Conservation (phyloP, 2,113 vertebrate genomes). For the Saccopteryx bilineata region DNA sequence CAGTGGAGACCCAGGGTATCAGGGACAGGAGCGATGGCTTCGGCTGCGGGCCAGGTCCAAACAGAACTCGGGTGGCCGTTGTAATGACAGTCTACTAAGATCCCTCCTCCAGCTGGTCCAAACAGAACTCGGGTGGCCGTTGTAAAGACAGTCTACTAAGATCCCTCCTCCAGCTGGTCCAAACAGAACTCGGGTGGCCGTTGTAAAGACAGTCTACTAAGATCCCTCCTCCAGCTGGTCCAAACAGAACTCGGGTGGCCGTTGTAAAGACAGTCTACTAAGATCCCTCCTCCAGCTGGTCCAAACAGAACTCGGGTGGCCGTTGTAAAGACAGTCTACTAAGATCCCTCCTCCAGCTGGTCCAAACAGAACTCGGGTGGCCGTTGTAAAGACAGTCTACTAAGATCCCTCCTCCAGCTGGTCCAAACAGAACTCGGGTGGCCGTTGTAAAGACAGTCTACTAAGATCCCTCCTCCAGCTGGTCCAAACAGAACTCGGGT, state of each 20-base stretch:
- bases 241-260: background rate
- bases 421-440: background rate
- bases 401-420: too few species aligned
- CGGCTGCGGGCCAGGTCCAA: background rate
- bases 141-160: background rate
- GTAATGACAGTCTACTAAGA: background rate
- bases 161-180: too few species aligned
- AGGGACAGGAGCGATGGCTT: accelerated
- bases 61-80: background rate
- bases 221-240: too few species aligned
- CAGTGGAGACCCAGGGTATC: background rate
- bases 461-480: too few species aligned
- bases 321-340: background rate
- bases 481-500: background rate
- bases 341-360: too few species aligned
- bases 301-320: background rate
- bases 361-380: background rate
- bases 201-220: background rate
- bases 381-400: background rate
- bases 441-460: background rate
- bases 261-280: background rate
- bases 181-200: background rate
- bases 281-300: too few species aligned
- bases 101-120: background rate
- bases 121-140: background rate